Base-by-base conservation (phyloP, 2,113 vertebrate species). In the Aegypius monachus region DNA sequence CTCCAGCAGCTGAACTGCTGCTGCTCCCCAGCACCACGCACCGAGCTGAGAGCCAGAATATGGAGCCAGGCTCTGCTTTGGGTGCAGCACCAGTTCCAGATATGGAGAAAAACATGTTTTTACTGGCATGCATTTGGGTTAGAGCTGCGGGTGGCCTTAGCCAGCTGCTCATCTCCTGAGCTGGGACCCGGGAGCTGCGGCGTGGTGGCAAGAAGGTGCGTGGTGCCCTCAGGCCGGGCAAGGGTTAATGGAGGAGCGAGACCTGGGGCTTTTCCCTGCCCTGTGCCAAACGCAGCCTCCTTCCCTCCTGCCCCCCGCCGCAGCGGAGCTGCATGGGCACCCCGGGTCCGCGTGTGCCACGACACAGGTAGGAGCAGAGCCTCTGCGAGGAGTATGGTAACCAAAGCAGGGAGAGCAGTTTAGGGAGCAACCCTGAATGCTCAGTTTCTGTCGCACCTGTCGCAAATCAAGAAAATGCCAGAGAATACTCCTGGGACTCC, bases 311-410 rank as follows among this genome's bases (percentile, higher is more conserved):
- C 8, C 15, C 47, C 43, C 36, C 23, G 26, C 42, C 7, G 2
- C 56, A 47, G 43, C 80, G 72, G 45, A 58, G 45, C 56, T 59
- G 42, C 1, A 0, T 9, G 71, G 9, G 50, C 18, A 26, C 36
- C 63, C 11, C 9, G 26, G 4, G 4, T 9, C 38, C 1, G 0
- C 1, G 3, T 4, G 29, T 2, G 8, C 25, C 13, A 1, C 1
- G 1, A 17, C 5, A 13, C 31, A 59, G 72, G 38, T 2, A 8
- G 42, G 47, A 62, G 26, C 0, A 3, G 40, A 11, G 3, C 13
- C 50, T 58, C 73, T 29, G 17, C 3, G 0, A 52, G 47, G 13
- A 61, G 11, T 2, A 20, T 4, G 13, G 62, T 4, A 55, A 65
- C n/a, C 25, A 32, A 48, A 85, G 32, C 47, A 10, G 29, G 4